These are phyloP conservation scores for Coleophora flavipennella DNA, from an alignment of 2,888 invertebrate genomes.

Conservation along the genomic window DNA sequence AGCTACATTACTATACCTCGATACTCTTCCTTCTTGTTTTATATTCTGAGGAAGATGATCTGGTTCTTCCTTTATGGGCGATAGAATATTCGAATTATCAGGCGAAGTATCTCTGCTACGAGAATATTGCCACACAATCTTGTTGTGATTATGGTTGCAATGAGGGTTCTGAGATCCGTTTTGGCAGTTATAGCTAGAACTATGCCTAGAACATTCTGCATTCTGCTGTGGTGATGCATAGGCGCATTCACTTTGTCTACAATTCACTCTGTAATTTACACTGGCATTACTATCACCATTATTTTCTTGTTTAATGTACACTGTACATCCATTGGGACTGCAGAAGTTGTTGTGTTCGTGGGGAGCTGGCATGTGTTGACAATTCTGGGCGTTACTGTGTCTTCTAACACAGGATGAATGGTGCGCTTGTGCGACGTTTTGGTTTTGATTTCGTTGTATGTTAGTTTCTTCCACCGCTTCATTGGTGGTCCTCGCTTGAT, in stretches of 20 bases:
- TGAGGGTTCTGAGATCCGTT: slow-evolving; percentile 29
- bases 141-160: slow-evolving; percentile 28
- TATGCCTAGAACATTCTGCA: slow-evolving; percentile 22
- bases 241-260: too few relatives aligned
- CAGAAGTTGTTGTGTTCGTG: slow-evolving; percentile 13
- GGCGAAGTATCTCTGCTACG: slow-evolving; percentile 20
- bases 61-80: slow-evolving; percentile 47
- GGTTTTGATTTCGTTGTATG: slow-evolving; percentile 13
- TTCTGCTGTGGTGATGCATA: too few relatives aligned
- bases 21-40: slow-evolving; percentile 32
- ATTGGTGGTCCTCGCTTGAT: slow-evolving; percentile 23
- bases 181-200: slow-evolving; percentile 26
- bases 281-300: slow-evolving; percentile 7
- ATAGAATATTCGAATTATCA: slow-evolving; percentile 17
- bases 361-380: slow-evolving; percentile 9
- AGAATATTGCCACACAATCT: slow-evolving; percentile 20
- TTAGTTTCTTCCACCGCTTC: slow-evolving; percentile 19
- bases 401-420: slow-evolving; percentile 12
- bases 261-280: too few relatives aligned
- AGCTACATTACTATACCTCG: slow-evolving; percentile 7
- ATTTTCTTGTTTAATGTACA: slow-evolving; percentile 32
- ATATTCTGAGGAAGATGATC: slow-evolving; percentile 24
- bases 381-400: slow-evolving; percentile 16
- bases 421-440: slow-evolving; percentile 6
- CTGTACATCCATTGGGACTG: slow-evolving; percentile 11